Conservation (phyloP, 2,797 vertebrate species). For the Synanceia verrucosa region DNA sequence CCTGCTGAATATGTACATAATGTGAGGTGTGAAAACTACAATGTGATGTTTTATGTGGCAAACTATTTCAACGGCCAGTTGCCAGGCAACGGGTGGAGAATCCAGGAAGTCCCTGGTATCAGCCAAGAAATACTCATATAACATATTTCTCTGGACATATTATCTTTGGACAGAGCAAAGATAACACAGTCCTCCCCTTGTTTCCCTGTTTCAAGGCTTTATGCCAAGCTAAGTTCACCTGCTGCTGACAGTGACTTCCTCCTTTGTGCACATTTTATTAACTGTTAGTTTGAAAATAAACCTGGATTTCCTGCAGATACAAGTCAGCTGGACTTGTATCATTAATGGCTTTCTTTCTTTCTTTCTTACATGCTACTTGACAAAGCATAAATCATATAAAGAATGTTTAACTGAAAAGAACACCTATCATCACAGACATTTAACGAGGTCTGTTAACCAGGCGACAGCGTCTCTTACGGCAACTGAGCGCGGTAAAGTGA, state of each 20-base stretch:
- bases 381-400: not conserved
- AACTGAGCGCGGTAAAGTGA: slow-evolving; percentile 39
- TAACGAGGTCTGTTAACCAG: slow-evolving; percentile 54
- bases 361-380: not conserved
- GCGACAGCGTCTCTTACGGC: slow-evolving; percentile 36
- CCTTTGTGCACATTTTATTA: too few species aligned
- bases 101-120: not conserved
- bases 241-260: not conserved
- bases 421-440: too few species aligned
- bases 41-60: not conserved
- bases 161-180: not conserved
- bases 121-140: slow-evolving; percentile 10
- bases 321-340: not conserved
- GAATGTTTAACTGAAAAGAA: too few species aligned
- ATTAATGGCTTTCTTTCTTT: not conserved
- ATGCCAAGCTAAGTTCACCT: not conserved
- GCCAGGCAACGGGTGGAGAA: not conserved
- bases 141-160: too few species aligned
- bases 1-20: not conserved
- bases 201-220: not conserved
- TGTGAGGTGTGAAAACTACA: not conserved
- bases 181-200: too few species aligned
- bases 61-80: not conserved
- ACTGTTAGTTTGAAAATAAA: too few species aligned
- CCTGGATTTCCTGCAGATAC: not conserved